Base-by-base conservation (phyloP, 2,888 invertebrate species). In the Papilio elwesi region DNA sequence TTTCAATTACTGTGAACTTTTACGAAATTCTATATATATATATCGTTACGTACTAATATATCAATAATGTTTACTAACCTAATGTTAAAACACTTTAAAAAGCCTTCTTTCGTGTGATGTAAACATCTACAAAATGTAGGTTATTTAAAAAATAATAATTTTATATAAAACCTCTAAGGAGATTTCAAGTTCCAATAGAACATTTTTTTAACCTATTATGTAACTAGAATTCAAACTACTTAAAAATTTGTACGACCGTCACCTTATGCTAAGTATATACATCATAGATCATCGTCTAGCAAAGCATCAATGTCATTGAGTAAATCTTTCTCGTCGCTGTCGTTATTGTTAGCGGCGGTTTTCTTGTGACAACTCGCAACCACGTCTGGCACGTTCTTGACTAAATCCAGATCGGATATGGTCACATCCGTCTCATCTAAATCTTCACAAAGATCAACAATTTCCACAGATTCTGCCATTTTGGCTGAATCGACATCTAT, bases 381-480 rank as follows among this genome's bases (percentile, higher is more conserved):
- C 0, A 92, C 89, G 70, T 93, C 93, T 0, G 92, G 92, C n/a
- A 92, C 89, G 71, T 88, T 92, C 68, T 87, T 90, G 26, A 81
- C 83, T 71, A 91, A 82, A 73, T 86, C 87, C 76, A 90, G 74
- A 52, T 90, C 88, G 4, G 87, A 78, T 8, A 80, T 78, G 0
- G 82, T 82, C 0, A 88, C 82, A 52, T 88, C 89, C 76, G 77
- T 79, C 11, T 89, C 89, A 0, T 90, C 91, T 16, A 76, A 78
- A 13, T 91, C 91, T 26, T 90, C 91, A 73, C 92, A 91, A 2
- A 92, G 78, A 74, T 93, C 92, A 0, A 92, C 92, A 6, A 92
- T 82, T 72, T 90, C 91, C 43, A 90, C 79, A 0, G 86, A 83
- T 13, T 87, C 87, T 15, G 81, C 85, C 65, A 87, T 76, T 68